phyloP scores from a whole-genome alignment of 2,113 vertebrate species.

The Calypte anna region DNA sequence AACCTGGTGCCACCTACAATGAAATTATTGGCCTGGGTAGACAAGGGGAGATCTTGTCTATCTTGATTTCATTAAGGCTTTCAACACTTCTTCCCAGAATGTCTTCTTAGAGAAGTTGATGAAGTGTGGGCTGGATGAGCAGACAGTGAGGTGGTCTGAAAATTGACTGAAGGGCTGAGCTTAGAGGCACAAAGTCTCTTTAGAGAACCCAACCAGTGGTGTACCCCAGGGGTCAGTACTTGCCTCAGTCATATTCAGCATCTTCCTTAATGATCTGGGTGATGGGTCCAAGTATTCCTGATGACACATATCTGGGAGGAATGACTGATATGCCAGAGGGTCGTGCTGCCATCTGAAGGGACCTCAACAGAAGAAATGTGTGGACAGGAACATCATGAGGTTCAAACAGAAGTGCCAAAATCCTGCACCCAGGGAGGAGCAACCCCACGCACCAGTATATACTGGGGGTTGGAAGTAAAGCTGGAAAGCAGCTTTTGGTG shows the following conservation, averaged over 20 bases:
- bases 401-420: background rate
- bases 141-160: background rate
- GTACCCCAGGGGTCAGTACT: background rate
- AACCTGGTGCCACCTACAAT: background rate
- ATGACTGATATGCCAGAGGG: background rate
- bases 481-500: background rate
- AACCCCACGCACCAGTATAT: background rate
- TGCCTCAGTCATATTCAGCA: background rate
- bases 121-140: background rate
- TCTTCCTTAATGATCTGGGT: background rate
- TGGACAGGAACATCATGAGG: background rate
- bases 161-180: background rate
- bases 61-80: background rate
- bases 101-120: background rate
- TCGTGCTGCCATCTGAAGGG: background rate
- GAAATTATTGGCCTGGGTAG: background rate
- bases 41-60: background rate
- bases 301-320: background rate
- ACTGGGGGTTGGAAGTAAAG: background rate
- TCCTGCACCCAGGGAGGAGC: background rate
- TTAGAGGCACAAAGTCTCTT: background rate
- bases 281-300: background rate
- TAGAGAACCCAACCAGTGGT: background rate
- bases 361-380: background rate
- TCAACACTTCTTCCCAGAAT: background rate